Evolutionary conservation across 2,113 vertebrate genomes (phyloP).

Genomic region (Microcebus jonahi): DNA sequence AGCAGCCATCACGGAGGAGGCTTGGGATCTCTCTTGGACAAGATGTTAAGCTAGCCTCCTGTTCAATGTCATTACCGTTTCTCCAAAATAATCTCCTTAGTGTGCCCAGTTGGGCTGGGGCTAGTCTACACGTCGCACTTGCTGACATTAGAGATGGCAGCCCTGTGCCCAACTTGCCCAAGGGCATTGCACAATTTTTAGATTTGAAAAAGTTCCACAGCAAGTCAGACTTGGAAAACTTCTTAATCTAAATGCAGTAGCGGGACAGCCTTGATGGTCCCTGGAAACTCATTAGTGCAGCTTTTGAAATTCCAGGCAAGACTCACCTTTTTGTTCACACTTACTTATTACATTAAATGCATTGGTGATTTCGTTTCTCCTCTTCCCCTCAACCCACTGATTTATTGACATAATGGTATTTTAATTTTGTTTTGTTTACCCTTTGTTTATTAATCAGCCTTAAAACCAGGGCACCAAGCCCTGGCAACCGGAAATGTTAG

Average conservation of each 20-base stretch:
- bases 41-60: constrained; percentile 81
- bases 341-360: background rate
- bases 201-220: constrained; percentile 41
- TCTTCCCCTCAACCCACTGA: background rate
- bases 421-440: constrained; percentile 75
- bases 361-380: background rate
- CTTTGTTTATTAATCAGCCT: constrained; percentile 71
- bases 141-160: background rate
- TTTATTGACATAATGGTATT: constrained; percentile 44
- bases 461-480: constrained; percentile 59
- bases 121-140: background rate
- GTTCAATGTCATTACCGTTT: constrained; percentile 76
- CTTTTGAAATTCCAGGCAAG: background rate
- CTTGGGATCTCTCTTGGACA: constrained; percentile 77
- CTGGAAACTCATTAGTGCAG: background rate
- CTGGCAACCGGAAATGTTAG: constrained; percentile 53
- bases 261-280: background rate
- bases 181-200: constrained; percentile 8
- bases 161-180: background rate
- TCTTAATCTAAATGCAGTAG: background rate
- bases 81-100: constrained; percentile 61
- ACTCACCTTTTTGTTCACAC: background rate
- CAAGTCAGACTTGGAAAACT: background rate
- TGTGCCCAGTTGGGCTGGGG: background rate
- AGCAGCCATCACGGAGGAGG: constrained; percentile 74